Conservation (phyloP, 1,140 invertebrate genomes). For the Callitettix versicolor region DNA sequence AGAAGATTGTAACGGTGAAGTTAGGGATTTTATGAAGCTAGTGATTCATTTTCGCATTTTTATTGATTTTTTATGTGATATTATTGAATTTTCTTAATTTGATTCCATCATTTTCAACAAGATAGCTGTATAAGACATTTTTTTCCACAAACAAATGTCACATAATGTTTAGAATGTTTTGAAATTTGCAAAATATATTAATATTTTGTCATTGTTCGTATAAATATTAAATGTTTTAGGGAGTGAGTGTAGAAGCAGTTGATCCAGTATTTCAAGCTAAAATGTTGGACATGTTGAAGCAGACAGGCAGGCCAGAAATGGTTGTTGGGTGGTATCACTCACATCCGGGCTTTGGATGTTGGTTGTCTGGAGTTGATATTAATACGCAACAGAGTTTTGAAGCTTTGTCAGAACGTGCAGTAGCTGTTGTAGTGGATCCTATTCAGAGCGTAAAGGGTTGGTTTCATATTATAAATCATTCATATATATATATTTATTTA, state of each 20-base stretch:
- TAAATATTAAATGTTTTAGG: slow-evolving; percentile 43
- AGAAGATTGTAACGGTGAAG: too few relatives aligned
- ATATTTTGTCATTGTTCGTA: too few relatives aligned
- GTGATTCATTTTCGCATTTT: too few relatives aligned
- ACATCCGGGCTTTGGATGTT: slow-evolving; percentile 99
- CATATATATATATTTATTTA: not conserved
- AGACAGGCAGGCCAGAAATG: slow-evolving; percentile 98
- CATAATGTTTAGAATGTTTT: too few relatives aligned
- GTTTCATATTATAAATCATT: not conserved
- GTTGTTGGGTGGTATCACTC: slow-evolving; percentile 99
- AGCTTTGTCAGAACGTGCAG: slow-evolving; percentile 92
- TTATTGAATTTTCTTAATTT: too few relatives aligned
- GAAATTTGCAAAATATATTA: too few relatives aligned
- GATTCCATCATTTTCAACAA: too few relatives aligned
- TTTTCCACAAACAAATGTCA: too few relatives aligned
- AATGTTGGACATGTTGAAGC: slow-evolving; percentile 99
- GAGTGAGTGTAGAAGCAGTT: slow-evolving; percentile 98
- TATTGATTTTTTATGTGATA: too few relatives aligned
- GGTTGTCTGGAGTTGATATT: slow-evolving; percentile 99
- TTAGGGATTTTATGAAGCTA: too few relatives aligned
- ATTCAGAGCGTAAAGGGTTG: slow-evolving; percentile 96
- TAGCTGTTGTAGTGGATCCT: slow-evolving; percentile 98
- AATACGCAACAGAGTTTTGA: slow-evolving; percentile 99
- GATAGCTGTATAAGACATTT: too few relatives aligned
- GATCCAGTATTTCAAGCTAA: slow-evolving; percentile 99